Conservation (phyloP, 1,140 invertebrate genomes). For the Caerostris extrusa region DNA sequence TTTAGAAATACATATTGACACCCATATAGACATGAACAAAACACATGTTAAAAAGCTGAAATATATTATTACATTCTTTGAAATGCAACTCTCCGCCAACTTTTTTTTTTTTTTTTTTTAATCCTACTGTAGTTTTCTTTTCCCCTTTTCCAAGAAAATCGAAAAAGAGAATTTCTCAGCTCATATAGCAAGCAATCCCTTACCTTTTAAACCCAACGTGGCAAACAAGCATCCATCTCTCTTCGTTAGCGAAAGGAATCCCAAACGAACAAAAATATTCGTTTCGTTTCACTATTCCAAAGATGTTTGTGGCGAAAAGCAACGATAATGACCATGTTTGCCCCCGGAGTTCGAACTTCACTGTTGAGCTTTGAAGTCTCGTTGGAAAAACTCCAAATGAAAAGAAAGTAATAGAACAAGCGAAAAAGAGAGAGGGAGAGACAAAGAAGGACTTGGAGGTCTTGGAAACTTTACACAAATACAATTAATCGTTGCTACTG, state of each 20-base stretch:
- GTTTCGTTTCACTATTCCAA: slow-evolving; percentile 53
- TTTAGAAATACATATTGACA: too few relatives aligned
- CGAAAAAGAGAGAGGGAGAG: not conserved
- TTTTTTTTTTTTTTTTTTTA: not conserved
- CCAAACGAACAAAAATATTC: not conserved
- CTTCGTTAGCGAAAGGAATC: slow-evolving; percentile 47
- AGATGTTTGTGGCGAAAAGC: slow-evolving; percentile 65
- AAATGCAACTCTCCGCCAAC: not conserved
- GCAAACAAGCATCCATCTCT: slow-evolving; percentile 49
- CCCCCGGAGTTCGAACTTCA: slow-evolving; percentile 36
- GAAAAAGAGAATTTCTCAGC: not conserved
- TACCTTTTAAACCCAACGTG: not conserved
- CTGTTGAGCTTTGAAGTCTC: slow-evolving; percentile 54
- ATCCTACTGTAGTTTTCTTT: not conserved
- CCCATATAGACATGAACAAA: too few relatives aligned
- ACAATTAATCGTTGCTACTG: slow-evolving; percentile 66
- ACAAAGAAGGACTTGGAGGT: not conserved
- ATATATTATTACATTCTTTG: not conserved
- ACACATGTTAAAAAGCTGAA: not conserved
- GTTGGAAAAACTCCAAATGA: slow-evolving; percentile 32
- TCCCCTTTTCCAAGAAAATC: not conserved
- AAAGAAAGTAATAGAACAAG: not conserved
- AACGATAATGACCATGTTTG: slow-evolving; percentile 65
- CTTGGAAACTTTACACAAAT: slow-evolving; percentile 69
- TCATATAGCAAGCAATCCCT: not conserved